Evolutionary conservation across 2,113 vertebrate genomes (phyloP), one percentile per base, ranked within the genome.

Genomic region (Chaetodon auriga): DNA sequence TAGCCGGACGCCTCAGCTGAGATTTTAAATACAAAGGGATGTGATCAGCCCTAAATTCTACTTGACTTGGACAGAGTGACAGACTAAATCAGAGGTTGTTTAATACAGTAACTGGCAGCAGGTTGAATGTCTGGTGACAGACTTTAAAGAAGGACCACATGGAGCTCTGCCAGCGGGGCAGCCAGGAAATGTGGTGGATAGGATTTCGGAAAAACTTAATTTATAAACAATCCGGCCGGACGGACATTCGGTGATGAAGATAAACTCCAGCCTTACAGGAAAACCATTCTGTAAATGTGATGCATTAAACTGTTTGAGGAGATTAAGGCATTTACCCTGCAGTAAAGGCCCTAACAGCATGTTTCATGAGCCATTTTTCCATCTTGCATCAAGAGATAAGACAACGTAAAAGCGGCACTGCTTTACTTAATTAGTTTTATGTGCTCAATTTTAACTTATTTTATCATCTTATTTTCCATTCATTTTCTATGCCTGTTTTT

Each of bases 61-160:
- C 15, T 12, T 79, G 87, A 84, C 38, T 53, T n/a, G 55, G 21
- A 83, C 69, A 79, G 18, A 51, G 30, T 61, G 53, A 63, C 82
- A 68, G 65, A 19, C 65, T 60, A 78, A 90, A 86, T 73, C 64
- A 82, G 75, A 69, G 74, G 19, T 80, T 79, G 75, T 82, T 82
- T 74, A 41, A 82, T 51, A 78, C 75, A 75, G 77, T 74, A 45
- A 68, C 74, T 86, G 88, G 89, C 87, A 88, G 78, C 88, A 53
- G 73, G 68, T 82, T 61, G 49, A 61, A 82, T 60, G 83, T 84
- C 89, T 92, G 92, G 25, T 83, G 72, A 76, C 78, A 86, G 86
- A 91, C 75, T 94, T 74, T 81, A 70, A 89, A 90, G 80, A 91
- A 78, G 75, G 65, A 84, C 87, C 62, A 81, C 73, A 82, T 89